phyloP scores from a whole-genome alignment of 2,888 invertebrate genomes.

The Pecten maximus region DNA sequence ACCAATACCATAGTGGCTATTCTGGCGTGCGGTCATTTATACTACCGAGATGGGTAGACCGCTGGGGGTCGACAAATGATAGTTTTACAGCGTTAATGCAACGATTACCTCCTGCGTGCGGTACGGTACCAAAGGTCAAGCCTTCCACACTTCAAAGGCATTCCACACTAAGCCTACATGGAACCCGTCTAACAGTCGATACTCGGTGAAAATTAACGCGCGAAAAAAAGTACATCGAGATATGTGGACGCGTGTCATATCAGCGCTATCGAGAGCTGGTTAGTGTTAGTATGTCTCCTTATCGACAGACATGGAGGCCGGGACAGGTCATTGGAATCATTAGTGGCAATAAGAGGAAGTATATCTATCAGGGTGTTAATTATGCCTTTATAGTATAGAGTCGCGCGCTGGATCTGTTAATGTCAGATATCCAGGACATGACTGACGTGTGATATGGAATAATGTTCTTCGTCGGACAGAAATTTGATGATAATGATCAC shows the following conservation, averaged over 20 bases:
- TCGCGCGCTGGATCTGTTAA: background rate
- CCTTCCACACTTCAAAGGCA: slow-evolving; percentile 8
- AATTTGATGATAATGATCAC: background rate
- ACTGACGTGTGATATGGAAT: background rate
- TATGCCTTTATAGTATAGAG: background rate
- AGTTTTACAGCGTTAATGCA: background rate
- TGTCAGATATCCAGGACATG: background rate
- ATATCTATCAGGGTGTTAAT: background rate
- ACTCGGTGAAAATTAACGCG: slow-evolving; percentile 23
- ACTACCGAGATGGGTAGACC: background rate
- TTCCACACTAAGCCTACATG: background rate
- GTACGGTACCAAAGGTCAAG: background rate
- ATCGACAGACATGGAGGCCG: background rate
- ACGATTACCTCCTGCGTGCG: slow-evolving; percentile 17
- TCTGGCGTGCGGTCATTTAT: background rate
- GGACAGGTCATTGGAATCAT: slow-evolving; percentile 9
- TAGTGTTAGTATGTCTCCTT: slow-evolving; percentile 7
- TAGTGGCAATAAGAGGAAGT: slow-evolving; percentile 4
- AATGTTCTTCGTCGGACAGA: background rate
- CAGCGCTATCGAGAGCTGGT: background rate
- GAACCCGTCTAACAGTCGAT: background rate
- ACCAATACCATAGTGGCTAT: background rate
- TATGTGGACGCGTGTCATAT: slow-evolving; percentile 4
- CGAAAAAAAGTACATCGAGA: background rate
- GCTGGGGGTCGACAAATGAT: slow-evolving; percentile 26